Percentiles rank a stretch among this genome's conserved stretches.
phyloP scores from a whole-genome alignment of 2,797 vertebrate genomes.

The Labeo calbasu region DNA sequence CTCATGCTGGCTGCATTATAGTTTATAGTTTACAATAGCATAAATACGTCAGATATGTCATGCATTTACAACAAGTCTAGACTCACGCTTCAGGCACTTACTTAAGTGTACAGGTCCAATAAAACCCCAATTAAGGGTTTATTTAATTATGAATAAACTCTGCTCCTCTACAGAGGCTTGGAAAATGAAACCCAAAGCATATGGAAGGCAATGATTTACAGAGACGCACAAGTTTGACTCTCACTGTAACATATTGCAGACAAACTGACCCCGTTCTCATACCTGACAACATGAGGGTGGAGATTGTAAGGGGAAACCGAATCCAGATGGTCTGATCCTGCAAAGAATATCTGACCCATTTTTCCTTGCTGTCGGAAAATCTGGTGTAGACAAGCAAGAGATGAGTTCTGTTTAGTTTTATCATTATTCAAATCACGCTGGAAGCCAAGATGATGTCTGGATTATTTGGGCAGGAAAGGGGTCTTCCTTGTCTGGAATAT shows the following conservation, averaged over 20 bases:
- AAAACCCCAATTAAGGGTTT: neutral
- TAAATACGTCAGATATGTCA: neutral
- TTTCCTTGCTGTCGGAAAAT: neutral
- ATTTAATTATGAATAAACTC: slow-evolving; percentile 21
- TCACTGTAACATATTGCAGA: neutral
- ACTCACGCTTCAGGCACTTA: neutral
- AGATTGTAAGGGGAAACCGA: neutral
- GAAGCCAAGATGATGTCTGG: neutral
- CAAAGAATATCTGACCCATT: slow-evolving; percentile 5
- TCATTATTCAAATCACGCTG: neutral
- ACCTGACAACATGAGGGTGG: neutral
- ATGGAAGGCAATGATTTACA: neutral
- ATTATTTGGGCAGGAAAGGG: neutral
- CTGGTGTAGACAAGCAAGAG: neutral
- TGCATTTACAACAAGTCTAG: slow-evolving; percentile 1
- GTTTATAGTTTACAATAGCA: neutral
- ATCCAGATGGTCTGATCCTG: neutral
- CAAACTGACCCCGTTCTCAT: neutral
- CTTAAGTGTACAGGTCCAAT: neutral
- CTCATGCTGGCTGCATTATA: neutral
- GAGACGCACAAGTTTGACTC: neutral
- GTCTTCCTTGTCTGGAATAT: neutral
- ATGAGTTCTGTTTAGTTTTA: slow-evolving; percentile 9
- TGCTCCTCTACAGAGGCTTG: neutral
- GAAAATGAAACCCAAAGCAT: neutral